A percentile compares a stretch with the other conserved stretches of the same genome.
Evolutionary conservation across 1,140 invertebrate species (phyloP).

Genomic region (Diachasma alloeum): DNA sequence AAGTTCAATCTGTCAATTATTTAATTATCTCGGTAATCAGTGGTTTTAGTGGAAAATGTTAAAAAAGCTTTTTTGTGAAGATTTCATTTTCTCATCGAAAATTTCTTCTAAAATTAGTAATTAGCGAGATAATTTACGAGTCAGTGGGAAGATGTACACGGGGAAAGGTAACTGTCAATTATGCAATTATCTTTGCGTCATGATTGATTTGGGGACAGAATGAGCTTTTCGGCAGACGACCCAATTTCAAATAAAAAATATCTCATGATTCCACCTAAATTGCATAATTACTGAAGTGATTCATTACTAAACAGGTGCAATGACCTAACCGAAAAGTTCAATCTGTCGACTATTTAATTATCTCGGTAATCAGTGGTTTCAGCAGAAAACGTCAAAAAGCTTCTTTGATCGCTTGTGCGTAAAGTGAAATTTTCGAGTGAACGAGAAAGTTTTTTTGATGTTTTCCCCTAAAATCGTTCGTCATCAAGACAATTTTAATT

Average conservation of each 20-base stretch:
- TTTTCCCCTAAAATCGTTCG: too few relatives aligned
- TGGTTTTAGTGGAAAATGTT: neutral
- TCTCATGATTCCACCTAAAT: too few relatives aligned
- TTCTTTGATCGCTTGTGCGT: too few relatives aligned
- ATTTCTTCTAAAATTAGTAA: neutral
- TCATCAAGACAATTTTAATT: too few relatives aligned
- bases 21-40: neutral
- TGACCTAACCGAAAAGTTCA: neutral
- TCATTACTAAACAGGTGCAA: too few relatives aligned
- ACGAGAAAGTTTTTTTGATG: too few relatives aligned
- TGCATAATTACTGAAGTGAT: too few relatives aligned
- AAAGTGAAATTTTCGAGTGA: too few relatives aligned
- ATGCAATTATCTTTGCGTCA: neutral
- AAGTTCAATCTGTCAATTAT: neutral
- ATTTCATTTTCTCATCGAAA: neutral
- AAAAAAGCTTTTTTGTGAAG: neutral
- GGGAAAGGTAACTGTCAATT: neutral
- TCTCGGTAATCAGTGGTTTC: too few relatives aligned
- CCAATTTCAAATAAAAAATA: neutral
- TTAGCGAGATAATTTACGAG: neutral
- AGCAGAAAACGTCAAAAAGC: too few relatives aligned
- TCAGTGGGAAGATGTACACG: neutral
- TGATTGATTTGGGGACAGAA: neutral
- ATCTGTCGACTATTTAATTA: neutral
- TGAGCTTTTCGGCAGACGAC: too few relatives aligned